phyloP scores from a whole-genome alignment of 2,888 invertebrate species.

The Netelia inedita region DNA sequence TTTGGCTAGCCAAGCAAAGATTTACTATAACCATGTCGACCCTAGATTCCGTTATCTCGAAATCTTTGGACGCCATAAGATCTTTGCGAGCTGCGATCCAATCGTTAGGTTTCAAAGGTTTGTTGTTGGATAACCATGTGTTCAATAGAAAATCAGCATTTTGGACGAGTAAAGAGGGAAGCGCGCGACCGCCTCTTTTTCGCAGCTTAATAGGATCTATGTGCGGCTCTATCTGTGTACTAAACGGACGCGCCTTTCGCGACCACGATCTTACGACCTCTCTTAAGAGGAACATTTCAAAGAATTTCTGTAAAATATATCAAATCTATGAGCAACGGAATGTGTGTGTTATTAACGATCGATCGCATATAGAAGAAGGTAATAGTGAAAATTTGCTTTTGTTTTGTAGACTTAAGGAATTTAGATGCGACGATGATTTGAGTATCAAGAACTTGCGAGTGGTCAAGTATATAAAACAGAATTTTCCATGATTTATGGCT shows the following conservation, averaged over 20 bases:
- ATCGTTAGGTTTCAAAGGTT: slow-evolving; percentile 48
- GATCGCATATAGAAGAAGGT: too few species aligned
- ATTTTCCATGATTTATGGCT: too few species aligned
- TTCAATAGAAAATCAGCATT: slow-evolving; percentile 12
- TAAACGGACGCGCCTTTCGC: not conserved
- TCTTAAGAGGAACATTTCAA: slow-evolving; percentile 49
- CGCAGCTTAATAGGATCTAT: not conserved
- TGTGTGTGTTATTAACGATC: too few species aligned
- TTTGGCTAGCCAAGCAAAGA: slow-evolving; percentile 84
- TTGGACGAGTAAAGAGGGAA: not conserved
- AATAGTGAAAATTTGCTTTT: too few species aligned
- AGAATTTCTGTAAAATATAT: slow-evolving; percentile 5
- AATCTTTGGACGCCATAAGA: slow-evolving; percentile 83
- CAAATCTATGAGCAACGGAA: too few species aligned
- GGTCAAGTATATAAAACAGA: too few species aligned
- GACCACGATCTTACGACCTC: slow-evolving; percentile 1
- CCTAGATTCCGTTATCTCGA: slow-evolving; percentile 85
- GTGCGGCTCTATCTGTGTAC: not conserved
- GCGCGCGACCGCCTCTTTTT: not conserved
- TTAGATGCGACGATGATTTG: too few species aligned
- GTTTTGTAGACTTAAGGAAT: too few species aligned
- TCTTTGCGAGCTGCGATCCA: slow-evolving; percentile 85
- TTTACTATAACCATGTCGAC: slow-evolving; percentile 88
- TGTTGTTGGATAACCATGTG: slow-evolving; percentile 3
- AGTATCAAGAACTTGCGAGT: too few species aligned